phyloP scores from a whole-genome alignment of 35 echinoderm and acorn worm genomes.

The Ptychodera flava region DNA sequence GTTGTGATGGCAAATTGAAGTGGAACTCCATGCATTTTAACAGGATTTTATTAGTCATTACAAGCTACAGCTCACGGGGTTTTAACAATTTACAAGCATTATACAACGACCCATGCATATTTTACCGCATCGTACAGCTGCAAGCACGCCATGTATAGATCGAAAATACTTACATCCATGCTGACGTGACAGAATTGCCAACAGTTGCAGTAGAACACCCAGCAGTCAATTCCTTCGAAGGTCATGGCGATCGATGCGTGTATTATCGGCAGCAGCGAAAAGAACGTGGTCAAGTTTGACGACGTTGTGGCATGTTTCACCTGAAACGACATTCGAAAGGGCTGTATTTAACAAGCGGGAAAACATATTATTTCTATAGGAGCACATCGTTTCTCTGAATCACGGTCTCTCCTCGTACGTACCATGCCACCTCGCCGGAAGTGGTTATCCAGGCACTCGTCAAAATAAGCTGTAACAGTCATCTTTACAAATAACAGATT shows the following conservation, averaged over 20 bases:
- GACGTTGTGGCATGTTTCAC: neutral
- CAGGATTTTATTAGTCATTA: neutral
- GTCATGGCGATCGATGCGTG: neutral
- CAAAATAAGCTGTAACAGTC: too few relatives aligned
- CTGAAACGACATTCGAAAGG: too few relatives aligned
- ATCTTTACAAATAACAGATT: too few relatives aligned
- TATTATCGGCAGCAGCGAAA: neutral
- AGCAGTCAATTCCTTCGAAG: neutral
- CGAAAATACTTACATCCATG: neutral
- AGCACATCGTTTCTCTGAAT: too few relatives aligned
- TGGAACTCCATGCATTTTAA: too few relatives aligned
- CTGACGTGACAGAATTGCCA: neutral
- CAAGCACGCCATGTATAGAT: neutral
- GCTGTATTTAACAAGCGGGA: too few relatives aligned
- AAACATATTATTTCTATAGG: too few relatives aligned
- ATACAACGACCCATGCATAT: neutral
- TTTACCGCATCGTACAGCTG: neutral
- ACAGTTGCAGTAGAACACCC: neutral
- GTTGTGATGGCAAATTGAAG: neutral
- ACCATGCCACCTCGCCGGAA: too few relatives aligned
- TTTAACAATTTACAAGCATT: neutral
- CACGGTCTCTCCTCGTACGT: too few relatives aligned
- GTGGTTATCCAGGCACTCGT: too few relatives aligned
- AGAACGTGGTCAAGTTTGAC: neutral
- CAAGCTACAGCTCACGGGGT: neutral